Evolutionary conservation across 1,140 invertebrate genomes (phyloP), one percentile per base, ranked within the genome.

Genomic region (Drosophila tristis): DNA sequence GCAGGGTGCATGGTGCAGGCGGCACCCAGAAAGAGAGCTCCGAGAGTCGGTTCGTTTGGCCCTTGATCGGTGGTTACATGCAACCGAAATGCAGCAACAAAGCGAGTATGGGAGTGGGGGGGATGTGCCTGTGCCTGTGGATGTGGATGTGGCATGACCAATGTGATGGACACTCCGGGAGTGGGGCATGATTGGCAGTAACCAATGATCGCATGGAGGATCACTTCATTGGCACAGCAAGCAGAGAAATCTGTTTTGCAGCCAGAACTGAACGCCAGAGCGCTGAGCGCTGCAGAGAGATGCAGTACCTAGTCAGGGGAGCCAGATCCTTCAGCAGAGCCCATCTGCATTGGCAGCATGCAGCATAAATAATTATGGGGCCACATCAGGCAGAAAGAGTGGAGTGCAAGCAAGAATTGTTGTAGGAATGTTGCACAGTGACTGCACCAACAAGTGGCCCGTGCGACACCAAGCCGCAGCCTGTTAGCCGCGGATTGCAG

Each of bases 91-190:
- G 54, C 20, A 31, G 47, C 26, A 23, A 15, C 25, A 26, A 26
- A 61, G 39, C 31, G 55, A 5, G 29, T 25, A 49, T 15, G 31
- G 23, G 51, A 31, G 35, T 15, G 23, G 31, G 16, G 29, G 16
- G 23, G 23, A 23, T 20, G 20, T 20, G 20, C 20, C 0, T 20
- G 20, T 20, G 20, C 20, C 0, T 9, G 5, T 8, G 7, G 15
- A 57, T 11, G n/a, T 57, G 65, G 79, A 74, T 81, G 35, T 78
- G 76, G 47, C 80, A 79, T 84, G 80, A 67, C 80, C 80, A 84
- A 84, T 75, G 60, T 64, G 68, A 71, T 58, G 68, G 57, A 78
- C 67, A 39, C 35, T 39, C 4, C 35, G 11, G 35, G 35, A 13
- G 35, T 39, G 35, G 35, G 35, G 35, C 13, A 39, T 39, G 35